Evolutionary conservation across 1,140 invertebrate genomes (phyloP), one percentile per base, ranked within the genome.

Genomic region (Hypothenemus hampei): DNA sequence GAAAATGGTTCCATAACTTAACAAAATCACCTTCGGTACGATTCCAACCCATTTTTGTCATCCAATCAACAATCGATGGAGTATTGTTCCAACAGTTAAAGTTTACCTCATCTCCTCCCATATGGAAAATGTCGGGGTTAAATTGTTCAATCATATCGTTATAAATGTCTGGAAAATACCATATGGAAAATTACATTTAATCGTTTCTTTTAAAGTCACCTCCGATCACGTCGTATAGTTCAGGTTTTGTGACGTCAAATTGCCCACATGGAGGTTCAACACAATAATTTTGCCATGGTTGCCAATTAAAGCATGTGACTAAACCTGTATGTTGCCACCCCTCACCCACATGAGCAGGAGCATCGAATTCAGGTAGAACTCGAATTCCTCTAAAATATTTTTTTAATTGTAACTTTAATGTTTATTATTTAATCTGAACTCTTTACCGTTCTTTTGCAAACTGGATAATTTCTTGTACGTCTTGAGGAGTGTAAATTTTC

Each of bases 181-280:
- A n/a, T n/a, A n/a, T n/a, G n/a, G n/a, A n/a, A n/a, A n/a, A n/a
- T n/a, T n/a, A n/a, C n/a, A n/a, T n/a, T n/a, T 29, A n/a, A 29
- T 29, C 26, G 6, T 29, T 29, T 29, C 6, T 29, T n/a, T n/a
- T 29, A n/a, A n/a, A n/a, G n/a, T 81, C 23, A 55, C 84, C 81
- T 65, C 81, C 78, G 3, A 93, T 69, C 15, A 86, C 74, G 31
- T 87, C 76, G 60, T 91, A 93, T 39, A 91, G 74, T 29, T 78
- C 77, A 1, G 85, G 79, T 57, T 81, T 84, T 0, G 81, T 83
- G 0, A 88, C 87, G 73, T 93, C 88, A 1, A 93, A 73, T 68
- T 91, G 89, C 0, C 90, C 90, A 62, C 89, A 93, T 0, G 90
- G 90, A 3, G 90, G 89, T 61, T 92, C 89, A 10, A 89, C 87